Conservation (phyloP, 2,113 vertebrate species). For the Ochotona curzoniae region DNA sequence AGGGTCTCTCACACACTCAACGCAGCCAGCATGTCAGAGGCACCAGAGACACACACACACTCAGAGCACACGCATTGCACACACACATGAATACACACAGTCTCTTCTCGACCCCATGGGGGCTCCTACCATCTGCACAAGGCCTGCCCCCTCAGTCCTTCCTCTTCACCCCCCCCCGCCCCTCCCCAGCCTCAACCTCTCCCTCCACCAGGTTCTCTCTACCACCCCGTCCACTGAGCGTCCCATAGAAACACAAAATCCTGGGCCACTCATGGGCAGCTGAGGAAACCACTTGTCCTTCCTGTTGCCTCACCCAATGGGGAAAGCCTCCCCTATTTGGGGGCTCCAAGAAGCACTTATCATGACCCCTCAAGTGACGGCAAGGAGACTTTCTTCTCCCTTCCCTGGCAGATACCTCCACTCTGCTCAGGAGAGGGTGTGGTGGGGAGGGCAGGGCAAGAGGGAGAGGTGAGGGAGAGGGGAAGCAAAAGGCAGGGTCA, state of each 20-base stretch:
- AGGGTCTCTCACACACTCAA: neutral
- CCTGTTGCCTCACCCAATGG: neutral
- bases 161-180: neutral
- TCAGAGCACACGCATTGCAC: neutral
- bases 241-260: constrained; percentile 13
- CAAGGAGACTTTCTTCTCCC: neutral
- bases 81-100: neutral
- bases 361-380: neutral
- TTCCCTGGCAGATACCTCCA: neutral
- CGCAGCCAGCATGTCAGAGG: neutral
- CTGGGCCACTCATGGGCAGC: neutral
- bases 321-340: neutral
- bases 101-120: neutral
- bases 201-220: neutral
- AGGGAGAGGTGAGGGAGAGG: neutral
- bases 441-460: no score
- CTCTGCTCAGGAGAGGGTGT: neutral
- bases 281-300: neutral
- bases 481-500: neutral
- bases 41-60: neutral
- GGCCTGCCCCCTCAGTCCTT: neutral
- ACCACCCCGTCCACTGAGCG: neutral
- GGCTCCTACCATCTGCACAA: neutral
- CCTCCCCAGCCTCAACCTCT: neutral
- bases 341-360: neutral